phyloP scores from a whole-genome alignment of 2,888 invertebrate species.

The Tuta absoluta region DNA sequence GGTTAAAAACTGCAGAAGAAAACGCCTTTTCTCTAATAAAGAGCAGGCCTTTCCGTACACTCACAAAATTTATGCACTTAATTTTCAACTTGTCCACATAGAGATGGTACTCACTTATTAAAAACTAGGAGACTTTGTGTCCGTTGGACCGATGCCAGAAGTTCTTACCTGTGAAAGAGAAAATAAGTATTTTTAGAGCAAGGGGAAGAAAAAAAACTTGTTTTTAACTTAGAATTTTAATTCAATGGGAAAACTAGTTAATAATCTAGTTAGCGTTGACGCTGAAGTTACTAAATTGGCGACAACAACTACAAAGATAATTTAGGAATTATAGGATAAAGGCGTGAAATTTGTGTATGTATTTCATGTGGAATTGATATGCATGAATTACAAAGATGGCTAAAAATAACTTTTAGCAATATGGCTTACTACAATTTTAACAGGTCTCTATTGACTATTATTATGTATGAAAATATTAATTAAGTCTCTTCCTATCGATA shows the following conservation, averaged over 20 bases:
- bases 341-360: no score
- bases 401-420: no score
- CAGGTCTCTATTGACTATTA: no score
- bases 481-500: no score
- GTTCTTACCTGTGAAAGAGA: constrained; percentile 44
- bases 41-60: background rate
- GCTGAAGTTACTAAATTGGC: no score
- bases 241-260: background rate
- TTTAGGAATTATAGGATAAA: no score
- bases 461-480: no score
- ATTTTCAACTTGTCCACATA: constrained; percentile 18
- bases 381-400: no score
- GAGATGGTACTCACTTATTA: constrained; percentile 40
- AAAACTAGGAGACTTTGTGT: constrained; percentile 37
- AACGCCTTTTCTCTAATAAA: background rate
- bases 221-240: constrained; percentile 1
- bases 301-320: no score
- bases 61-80: constrained; percentile 21
- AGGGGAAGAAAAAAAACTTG: constrained; percentile 13
- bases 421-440: no score
- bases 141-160: constrained; percentile 41
- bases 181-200: constrained; percentile 33
- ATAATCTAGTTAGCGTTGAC: background rate
- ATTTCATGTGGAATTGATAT: no score
- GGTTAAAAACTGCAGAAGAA: background rate